Conservation (phyloP, 2,797 vertebrate species). For the Anas flavirostris region DNA sequence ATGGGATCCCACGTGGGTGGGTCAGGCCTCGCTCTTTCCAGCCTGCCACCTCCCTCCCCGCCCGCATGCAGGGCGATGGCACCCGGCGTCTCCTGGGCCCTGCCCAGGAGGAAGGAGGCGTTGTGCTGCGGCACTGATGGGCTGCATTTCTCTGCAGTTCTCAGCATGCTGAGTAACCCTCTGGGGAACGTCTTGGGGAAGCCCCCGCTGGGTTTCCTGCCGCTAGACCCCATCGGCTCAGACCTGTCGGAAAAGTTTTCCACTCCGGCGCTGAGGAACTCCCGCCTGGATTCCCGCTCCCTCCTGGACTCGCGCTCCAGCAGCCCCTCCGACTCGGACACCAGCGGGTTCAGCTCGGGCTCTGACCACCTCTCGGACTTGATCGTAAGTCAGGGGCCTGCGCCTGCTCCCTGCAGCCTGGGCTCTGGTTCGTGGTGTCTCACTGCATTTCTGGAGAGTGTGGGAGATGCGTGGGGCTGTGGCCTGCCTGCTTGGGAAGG, state of each 20-base stretch:
- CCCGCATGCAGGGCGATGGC: no score
- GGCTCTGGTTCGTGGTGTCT: not conserved
- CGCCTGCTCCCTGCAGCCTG: not conserved
- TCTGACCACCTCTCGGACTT: constrained; percentile 96
- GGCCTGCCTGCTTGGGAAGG: not conserved
- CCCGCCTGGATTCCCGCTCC: constrained; percentile 88
- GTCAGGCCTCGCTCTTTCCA: not conserved
- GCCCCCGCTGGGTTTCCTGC: constrained; percentile 83
- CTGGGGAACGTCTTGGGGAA: constrained; percentile 87
- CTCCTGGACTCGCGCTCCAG: constrained; percentile 95
- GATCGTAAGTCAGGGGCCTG: constrained; percentile 80
- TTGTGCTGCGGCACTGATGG: not conserved
- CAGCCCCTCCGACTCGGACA: constrained; percentile 97
- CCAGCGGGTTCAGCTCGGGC: constrained; percentile 97
- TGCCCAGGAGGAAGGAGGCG: not conserved
- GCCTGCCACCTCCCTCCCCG: not conserved
- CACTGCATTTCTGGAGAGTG: not conserved
- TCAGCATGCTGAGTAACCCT: constrained; percentile 90
- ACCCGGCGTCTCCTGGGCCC: no score
- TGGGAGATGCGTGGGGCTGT: rapidly evolving
- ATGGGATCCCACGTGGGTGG: not conserved
- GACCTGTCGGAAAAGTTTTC: constrained; percentile 93
- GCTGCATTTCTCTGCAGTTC: constrained; percentile 77
- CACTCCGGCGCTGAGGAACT: constrained; percentile 83
- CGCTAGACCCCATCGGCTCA: constrained; percentile 83